These are phyloP conservation scores for Pissodes strobi DNA, from an alignment of 1,140 invertebrate genomes.

Conservation along the genomic window DNA sequence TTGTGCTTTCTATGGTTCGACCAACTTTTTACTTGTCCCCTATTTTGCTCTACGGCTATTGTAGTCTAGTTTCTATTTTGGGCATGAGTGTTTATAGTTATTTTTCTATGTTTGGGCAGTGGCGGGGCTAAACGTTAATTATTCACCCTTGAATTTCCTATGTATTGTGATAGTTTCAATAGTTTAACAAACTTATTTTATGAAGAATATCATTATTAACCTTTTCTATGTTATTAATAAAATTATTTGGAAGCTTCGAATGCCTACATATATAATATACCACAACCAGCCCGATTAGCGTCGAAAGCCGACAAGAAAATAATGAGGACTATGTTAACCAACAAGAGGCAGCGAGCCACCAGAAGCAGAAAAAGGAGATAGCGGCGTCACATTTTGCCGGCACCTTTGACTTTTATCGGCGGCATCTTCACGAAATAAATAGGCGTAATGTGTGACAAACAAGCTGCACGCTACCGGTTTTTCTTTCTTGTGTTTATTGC, in stretches of 20 bases:
- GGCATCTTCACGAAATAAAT: constrained; percentile 26
- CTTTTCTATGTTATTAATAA: too few species aligned
- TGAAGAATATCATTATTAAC: too few species aligned
- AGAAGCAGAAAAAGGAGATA: constrained; percentile 7
- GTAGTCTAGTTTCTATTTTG: constrained; percentile 13
- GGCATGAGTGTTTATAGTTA: not conserved
- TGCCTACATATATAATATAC: too few species aligned
- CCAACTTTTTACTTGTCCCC: constrained; percentile 13
- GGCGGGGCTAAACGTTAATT: too few species aligned
- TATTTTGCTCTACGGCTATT: constrained; percentile 11
- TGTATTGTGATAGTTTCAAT: too few species aligned
- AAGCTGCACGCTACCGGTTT: constrained; percentile 23
- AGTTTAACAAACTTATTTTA: too few species aligned
- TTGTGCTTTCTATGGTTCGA: constrained; percentile 35
- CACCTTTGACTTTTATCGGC: constrained; percentile 10
- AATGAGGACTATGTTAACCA: constrained; percentile 16
- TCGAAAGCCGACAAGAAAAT: not conserved
- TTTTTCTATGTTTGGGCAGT: constrained; percentile 1
- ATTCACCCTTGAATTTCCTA: too few species aligned
- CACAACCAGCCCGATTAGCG: too few species aligned
- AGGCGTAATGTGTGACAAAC: constrained; percentile 25
- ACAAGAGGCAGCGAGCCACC: not conserved
- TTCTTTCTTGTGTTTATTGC: constrained; percentile 12
- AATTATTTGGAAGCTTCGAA: too few species aligned
- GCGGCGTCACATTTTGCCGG: constrained; percentile 6